Evolutionary conservation across 2,888 invertebrate species (phyloP).

Genomic region (Cosmia pyralina): DNA sequence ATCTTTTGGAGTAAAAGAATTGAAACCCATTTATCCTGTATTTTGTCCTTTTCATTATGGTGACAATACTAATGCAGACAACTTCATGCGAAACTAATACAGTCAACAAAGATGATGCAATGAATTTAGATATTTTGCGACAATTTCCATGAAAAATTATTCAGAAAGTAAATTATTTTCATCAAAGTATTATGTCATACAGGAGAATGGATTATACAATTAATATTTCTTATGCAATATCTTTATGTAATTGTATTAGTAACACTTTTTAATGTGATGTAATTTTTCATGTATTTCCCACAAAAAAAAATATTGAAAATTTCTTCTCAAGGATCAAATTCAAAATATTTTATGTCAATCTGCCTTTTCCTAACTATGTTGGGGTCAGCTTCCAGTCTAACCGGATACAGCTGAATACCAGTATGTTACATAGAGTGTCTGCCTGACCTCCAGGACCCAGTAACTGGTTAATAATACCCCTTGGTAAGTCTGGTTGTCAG

Average conservation of each 20-base stretch:
- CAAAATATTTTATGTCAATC: not conserved
- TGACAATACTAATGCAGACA: not conserved
- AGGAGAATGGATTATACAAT: not conserved
- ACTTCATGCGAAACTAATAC: slow-evolving; percentile 1
- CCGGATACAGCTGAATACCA: too few relatives aligned
- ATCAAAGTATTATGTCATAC: slow-evolving; percentile 4
- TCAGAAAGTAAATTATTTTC: not conserved
- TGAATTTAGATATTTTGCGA: not conserved
- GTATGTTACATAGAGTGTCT: too few relatives aligned
- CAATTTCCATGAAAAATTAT: slow-evolving; percentile 21
- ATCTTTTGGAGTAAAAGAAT: not conserved
- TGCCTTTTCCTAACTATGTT: too few relatives aligned
- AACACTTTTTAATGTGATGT: not conserved
- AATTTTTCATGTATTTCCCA: not conserved
- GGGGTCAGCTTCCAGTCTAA: too few relatives aligned
- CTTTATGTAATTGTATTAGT: not conserved
- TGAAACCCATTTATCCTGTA: not conserved
- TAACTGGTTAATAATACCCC: too few relatives aligned
- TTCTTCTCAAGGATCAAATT: not conserved
- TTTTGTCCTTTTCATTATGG: slow-evolving; percentile 1
- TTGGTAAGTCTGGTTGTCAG: too few relatives aligned
- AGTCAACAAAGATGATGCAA: slow-evolving; percentile 26
- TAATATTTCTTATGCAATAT: not conserved
- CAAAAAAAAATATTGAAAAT: not conserved
- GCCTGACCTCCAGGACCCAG: too few relatives aligned